These are phyloP conservation scores for Actinemys pallida DNA, from an alignment of 2,113 vertebrate species.

Conservation along the genomic window DNA sequence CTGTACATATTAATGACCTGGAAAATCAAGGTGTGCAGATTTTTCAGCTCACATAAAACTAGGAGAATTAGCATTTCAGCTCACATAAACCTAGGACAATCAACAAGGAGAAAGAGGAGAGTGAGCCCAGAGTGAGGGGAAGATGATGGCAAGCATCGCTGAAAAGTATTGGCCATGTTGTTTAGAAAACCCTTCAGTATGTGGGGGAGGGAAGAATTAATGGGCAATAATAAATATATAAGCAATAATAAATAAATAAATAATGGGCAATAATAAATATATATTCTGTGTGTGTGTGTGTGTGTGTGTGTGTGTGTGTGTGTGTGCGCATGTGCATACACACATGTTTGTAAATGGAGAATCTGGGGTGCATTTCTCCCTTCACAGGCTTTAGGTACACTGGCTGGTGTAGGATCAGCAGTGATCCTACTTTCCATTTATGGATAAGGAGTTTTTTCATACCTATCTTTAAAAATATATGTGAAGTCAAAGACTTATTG, in stretches of 20 bases:
- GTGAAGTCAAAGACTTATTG: not conserved
- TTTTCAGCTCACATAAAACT: not conserved
- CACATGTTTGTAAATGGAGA: not conserved
- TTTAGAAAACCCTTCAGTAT: not conserved
- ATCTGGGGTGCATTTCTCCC: not conserved
- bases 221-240: not conserved
- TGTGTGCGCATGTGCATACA: no score
- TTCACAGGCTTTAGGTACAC: rapidly evolving
- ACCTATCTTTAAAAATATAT: not conserved
- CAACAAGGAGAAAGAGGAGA: not conserved
- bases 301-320: no score
- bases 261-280: not conserved
- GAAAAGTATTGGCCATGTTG: rapidly evolving
- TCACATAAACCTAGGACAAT: not conserved
- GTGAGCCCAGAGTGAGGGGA: not conserved
- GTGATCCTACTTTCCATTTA: not conserved
- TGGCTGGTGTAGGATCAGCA: not conserved
- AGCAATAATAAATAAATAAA: not conserved
- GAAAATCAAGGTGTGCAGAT: not conserved
- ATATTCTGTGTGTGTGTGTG: not conserved
- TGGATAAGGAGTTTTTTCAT: not conserved
- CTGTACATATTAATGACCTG: not conserved
- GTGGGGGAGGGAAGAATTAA: not conserved
- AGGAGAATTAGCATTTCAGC: not conserved
- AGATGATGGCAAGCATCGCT: not conserved